Conservation (phyloP, 2,888 invertebrate genomes). For the Apeira syringaria region DNA sequence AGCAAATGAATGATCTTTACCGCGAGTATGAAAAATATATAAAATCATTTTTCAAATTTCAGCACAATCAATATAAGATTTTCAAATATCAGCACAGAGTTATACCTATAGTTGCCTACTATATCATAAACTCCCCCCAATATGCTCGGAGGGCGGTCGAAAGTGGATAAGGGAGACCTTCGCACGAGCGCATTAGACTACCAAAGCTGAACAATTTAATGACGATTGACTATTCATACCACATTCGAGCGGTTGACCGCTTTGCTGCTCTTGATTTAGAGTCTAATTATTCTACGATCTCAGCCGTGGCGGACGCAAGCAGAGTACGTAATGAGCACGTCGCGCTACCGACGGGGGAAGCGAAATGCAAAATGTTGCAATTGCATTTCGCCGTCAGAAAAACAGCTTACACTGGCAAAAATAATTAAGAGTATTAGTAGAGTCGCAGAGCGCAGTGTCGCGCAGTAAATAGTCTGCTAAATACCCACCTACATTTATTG, state of each 20-base stretch:
- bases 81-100: slow-evolving; percentile 10
- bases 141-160: slow-evolving; percentile 18
- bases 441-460: slow-evolving; percentile 73
- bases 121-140: slow-evolving; percentile 10
- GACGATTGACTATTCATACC: slow-evolving; percentile 82
- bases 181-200: slow-evolving; percentile 70
- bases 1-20: slow-evolving; percentile 3
- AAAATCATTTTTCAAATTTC: too few species aligned
- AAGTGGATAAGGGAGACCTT: slow-evolving; percentile 38
- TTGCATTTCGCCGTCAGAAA: slow-evolving; percentile 78
- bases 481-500: slow-evolving; percentile 81
- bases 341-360: slow-evolving; percentile 43
- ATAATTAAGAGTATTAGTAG: slow-evolving; percentile 82
- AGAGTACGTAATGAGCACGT: slow-evolving; percentile 73
- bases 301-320: slow-evolving; percentile 68
- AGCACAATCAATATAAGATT: too few species aligned
- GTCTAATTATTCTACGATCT: slow-evolving; percentile 80
- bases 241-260: slow-evolving; percentile 78
- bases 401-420: slow-evolving; percentile 81
- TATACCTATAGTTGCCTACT: too few species aligned
- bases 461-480: slow-evolving; percentile 79
- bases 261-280: slow-evolving; percentile 79
- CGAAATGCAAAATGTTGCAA: slow-evolving; percentile 79
- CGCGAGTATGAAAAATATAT: too few species aligned
- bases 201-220: slow-evolving; percentile 81